phyloP scores from a whole-genome alignment of 1,140 invertebrate species.

The Heliconius hewitsoni region DNA sequence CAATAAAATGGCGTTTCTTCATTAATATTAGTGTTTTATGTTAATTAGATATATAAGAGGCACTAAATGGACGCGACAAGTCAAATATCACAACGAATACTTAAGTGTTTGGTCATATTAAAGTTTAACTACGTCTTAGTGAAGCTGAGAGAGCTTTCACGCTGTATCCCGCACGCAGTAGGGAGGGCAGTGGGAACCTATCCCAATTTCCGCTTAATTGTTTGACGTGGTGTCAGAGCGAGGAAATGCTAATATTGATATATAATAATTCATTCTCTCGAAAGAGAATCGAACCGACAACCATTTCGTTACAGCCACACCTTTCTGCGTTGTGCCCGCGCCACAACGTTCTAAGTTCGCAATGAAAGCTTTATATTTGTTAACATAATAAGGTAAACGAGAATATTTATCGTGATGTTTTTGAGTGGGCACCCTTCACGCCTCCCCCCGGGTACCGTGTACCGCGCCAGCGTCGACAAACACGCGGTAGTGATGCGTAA shows the following conservation, averaged over 20 bases:
- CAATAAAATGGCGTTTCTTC: slow-evolving; percentile 30
- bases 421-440: slow-evolving; percentile 75
- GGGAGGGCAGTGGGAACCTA: no score
- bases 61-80: neutral
- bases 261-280: no score
- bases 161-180: neutral
- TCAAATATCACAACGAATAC: neutral
- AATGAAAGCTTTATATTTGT: slow-evolving; percentile 57
- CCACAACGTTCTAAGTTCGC: neutral
- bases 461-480: slow-evolving; percentile 59
- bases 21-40: slow-evolving; percentile 5
- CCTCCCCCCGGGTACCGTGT: slow-evolving; percentile 53
- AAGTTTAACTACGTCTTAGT: slow-evolving; percentile 36
- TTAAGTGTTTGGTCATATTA: neutral
- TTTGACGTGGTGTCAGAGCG: no score
- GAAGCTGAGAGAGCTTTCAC: slow-evolving; percentile 41
- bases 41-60: neutral
- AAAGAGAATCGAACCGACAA: no score
- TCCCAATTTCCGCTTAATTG: no score
- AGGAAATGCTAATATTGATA: no score
- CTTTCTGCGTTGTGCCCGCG: no score
- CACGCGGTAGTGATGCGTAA: slow-evolving; percentile 79
- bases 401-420: slow-evolving; percentile 71
- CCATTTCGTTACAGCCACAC: no score
- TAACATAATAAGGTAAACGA: slow-evolving; percentile 70